These are phyloP conservation scores for Trachythela sp. DNA, from an alignment of 64 coral and sea anemone genomes.

Conservation along the genomic window DNA sequence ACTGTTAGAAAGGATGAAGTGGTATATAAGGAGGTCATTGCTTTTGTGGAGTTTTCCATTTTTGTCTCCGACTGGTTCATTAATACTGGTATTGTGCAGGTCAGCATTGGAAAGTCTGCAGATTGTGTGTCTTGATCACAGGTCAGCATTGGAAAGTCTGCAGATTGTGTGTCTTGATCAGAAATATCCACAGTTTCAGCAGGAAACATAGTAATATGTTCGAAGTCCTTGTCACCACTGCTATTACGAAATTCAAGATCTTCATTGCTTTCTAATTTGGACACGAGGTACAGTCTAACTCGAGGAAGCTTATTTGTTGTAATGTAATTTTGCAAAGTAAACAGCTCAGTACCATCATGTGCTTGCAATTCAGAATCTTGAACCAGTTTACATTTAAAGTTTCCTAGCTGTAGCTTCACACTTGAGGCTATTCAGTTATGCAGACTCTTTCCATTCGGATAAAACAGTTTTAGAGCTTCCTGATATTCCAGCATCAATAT, in stretches of 20 bases:
- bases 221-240: background rate
- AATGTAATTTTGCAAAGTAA: background rate
- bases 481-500: background rate
- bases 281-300: background rate
- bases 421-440: background rate
- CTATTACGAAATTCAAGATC: background rate
- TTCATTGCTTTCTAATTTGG: background rate
- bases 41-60: too few relatives aligned
- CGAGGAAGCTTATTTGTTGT: background rate
- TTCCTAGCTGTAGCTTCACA: constrained; percentile 10
- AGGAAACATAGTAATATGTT: background rate
- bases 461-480: background rate
- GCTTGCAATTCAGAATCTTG: background rate
- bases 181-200: background rate
- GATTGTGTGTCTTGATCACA: too few relatives aligned
- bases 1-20: too few relatives aligned
- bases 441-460: constrained; percentile 18
- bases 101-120: too few relatives aligned
- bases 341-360: background rate
- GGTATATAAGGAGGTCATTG: too few relatives aligned
- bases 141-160: background rate
- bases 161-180: background rate
- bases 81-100: too few relatives aligned
- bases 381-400: constrained; percentile 2
- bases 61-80: too few relatives aligned